These are phyloP conservation scores for Drosophila eohydei DNA, from an alignment of 2,888 invertebrate genomes.

Conservation along the genomic window DNA sequence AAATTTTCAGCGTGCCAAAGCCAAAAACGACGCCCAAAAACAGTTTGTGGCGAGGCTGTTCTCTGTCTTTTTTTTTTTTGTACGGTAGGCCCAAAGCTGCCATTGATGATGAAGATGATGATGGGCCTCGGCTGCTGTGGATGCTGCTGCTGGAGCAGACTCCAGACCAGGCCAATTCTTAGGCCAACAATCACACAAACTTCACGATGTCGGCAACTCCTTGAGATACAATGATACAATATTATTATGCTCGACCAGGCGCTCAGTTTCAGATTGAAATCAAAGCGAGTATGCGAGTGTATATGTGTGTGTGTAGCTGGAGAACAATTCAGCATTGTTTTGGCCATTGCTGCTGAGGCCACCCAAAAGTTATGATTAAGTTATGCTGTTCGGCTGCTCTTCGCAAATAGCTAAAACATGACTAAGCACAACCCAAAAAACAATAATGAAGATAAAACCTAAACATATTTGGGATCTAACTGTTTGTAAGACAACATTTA, in stretches of 20 bases:
- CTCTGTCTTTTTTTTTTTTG: conserved; percentile 27
- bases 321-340: conserved; percentile 79
- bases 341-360: conserved; percentile 70
- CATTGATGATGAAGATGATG: conserved; percentile 77
- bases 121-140: conserved; percentile 61
- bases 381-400: conserved; percentile 57
- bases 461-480: neutral
- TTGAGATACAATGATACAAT: conserved; percentile 78
- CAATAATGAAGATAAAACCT: neutral
- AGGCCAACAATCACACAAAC: conserved; percentile 50
- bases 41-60: conserved; percentile 4
- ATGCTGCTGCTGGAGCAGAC: conserved; percentile 16
- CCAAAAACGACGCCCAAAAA: conserved; percentile 39
- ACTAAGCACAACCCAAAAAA: conserved; percentile 52
- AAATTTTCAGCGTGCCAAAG: conserved; percentile 81
- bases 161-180: conserved; percentile 36
- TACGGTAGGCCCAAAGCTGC: conserved; percentile 77
- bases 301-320: conserved; percentile 38
- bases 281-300: conserved; percentile 59
- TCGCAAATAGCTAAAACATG: conserved; percentile 73
- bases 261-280: conserved; percentile 73
- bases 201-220: conserved; percentile 66
- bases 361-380: conserved; percentile 84
- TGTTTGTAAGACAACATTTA: neutral
- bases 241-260: conserved; percentile 75